Evolutionary conservation across 2,797 vertebrate genomes (phyloP), one percentile per base, ranked within the genome.

Genomic region (Crenuchus spilurus): DNA sequence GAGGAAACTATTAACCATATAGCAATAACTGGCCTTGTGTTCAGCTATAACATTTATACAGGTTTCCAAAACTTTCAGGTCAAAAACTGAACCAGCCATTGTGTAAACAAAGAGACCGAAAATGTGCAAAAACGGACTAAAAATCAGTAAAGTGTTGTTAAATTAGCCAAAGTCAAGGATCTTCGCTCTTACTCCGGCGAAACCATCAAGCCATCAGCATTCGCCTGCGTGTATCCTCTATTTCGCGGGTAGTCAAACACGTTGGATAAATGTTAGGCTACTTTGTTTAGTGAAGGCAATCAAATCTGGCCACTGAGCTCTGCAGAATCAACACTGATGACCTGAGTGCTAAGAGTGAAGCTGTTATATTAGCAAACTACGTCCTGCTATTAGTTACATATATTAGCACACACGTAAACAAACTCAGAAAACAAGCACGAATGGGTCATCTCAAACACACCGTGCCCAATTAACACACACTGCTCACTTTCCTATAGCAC

Each of bases 271-370:
- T 83, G 84, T 84, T 82, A 80, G 75, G 78, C 54, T 66, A 82
- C 84, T 87, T 80, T 85, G 81, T 86, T 86, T 84, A 87, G 84
- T 81, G 80, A 82, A 84, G 81, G 84, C 85, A 84, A 81, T 83
- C 83, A 84, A 81, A 82, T 79, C 80, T 74, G 51, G 80, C 72
- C 75, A 70, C 55, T 46, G 78, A 78, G 76, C 76, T 76, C 82
- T 78, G 66, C 75, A 80, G 81, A 86, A 88, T 87, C 85, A 86
- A 86, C 81, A 84, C 68, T 54, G 64, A 71, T 79, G 81, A 79
- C 80, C 76, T 72, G 75, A 58, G 57, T 60, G 54, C 71, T 61
- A 60, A 64, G 76, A 58, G 65, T 54, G 46, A 31, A 66, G 44
- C 61, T 80, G 58, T 73, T 72, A 75, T 57, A 74, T 74, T 52